phyloP scores from a whole-genome alignment of 2,113 vertebrate genomes.

The Channa argus region DNA sequence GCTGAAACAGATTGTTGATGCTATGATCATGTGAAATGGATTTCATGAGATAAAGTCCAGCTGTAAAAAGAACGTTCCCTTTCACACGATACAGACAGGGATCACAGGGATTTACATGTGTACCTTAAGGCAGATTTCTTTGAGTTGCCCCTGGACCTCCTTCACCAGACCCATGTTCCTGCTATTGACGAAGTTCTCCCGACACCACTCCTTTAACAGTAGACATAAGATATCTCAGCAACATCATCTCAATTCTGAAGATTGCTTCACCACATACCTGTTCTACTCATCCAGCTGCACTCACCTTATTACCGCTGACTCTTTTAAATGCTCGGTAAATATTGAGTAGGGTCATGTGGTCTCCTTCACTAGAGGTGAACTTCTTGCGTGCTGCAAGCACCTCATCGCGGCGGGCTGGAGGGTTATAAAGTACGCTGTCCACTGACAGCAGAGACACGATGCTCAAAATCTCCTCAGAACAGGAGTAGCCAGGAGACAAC shows the following conservation, averaged over 20 bases:
- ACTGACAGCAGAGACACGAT: slow-evolving; percentile 92
- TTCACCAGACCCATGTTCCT: slow-evolving; percentile 93
- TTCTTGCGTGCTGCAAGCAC: slow-evolving; percentile 89
- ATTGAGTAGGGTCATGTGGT: slow-evolving; percentile 92
- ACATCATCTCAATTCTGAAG: fast-evolving
- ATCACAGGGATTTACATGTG: background rate
- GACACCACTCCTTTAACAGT: slow-evolving; percentile 92
- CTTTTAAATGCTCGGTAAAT: slow-evolving; percentile 93
- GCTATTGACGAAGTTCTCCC: slow-evolving; percentile 94
- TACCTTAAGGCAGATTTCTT: slow-evolving; percentile 97
- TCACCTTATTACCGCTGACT: slow-evolving; percentile 88
- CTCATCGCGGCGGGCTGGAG: slow-evolving; percentile 89
- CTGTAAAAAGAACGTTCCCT: too few species aligned
- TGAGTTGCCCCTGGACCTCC: slow-evolving; percentile 92
- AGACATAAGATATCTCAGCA: background rate
- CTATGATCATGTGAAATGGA: too few species aligned
- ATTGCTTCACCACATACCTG: background rate
- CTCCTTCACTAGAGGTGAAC: slow-evolving; percentile 93
- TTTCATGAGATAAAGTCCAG: too few species aligned
- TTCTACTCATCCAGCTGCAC: background rate
- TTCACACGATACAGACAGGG: background rate
- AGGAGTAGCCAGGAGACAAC: slow-evolving; percentile 90
- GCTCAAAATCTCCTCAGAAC: slow-evolving; percentile 93
- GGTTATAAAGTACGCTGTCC: slow-evolving; percentile 93
- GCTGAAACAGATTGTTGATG: too few species aligned